Conservation (phyloP, 2,113 vertebrate species). For the Tauraco erythrolophus region DNA sequence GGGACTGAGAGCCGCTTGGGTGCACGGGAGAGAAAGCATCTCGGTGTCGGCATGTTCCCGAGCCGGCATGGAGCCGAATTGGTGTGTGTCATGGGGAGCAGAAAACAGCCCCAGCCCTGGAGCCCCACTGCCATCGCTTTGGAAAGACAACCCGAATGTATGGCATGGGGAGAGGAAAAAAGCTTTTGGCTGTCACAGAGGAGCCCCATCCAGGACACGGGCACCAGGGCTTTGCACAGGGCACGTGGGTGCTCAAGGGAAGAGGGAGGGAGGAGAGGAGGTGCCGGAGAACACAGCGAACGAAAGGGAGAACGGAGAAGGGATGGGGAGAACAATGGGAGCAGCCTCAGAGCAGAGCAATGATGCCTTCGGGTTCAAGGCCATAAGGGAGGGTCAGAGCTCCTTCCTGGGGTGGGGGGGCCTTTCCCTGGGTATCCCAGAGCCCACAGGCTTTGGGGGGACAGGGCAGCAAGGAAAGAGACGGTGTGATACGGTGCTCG, state of each 20-base stretch:
- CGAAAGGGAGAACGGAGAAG: neutral
- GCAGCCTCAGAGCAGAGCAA: neutral
- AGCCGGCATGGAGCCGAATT: neutral
- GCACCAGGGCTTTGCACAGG: neutral
- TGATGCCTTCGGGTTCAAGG: neutral
- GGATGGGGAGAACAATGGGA: neutral
- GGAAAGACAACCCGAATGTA: neutral
- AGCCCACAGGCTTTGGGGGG: neutral
- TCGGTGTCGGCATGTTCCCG: fast-evolving
- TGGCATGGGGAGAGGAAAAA: fast-evolving
- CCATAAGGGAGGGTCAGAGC: neutral
- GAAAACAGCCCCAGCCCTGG: neutral
- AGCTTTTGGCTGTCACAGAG: neutral
- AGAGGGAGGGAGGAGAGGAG: neutral
- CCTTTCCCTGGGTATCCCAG: neutral
- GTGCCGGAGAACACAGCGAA: neutral
- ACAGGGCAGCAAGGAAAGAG: neutral
- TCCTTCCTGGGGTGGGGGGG: neutral
- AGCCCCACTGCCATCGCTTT: neutral
- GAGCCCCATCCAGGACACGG: neutral
- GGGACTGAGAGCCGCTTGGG: neutral
- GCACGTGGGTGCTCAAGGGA: fast-evolving
- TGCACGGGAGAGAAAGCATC: neutral
- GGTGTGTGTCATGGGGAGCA: neutral
- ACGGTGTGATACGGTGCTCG: neutral